Base-by-base conservation (phyloP, 2,113 vertebrate genomes). In the Odocoileus hemionus region DNA sequence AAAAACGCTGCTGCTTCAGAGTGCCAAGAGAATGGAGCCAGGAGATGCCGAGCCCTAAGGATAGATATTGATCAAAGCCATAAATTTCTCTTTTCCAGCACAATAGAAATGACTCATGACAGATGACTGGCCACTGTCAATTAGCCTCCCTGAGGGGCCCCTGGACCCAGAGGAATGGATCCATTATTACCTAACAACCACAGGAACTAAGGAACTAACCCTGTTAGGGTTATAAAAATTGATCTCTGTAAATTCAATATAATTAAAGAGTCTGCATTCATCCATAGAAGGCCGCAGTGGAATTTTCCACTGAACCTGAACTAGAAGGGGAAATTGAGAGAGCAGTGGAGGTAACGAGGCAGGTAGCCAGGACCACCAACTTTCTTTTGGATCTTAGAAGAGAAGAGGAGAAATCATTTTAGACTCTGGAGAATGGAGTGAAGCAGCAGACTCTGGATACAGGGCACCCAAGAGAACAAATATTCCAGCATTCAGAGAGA, bases 231-330 rank as follows among this genome's bases (percentile, higher is more conserved):
- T 64, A 78, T 90, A 82, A 88, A 95, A 83, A 95, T 52, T 39
- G 86, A 88, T 94, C 87, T 94, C 93, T 93, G 91, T 45, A 78
- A 93, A 91, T 36, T 80, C 43, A 83, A 60, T 91, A 19, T 60
- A 87, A 97, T 96, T 88, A 97, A 74, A 84, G 76, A 78, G 43
- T 47, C 50, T 78, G 52, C 82, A 54, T 55, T 91, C 83, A 28
- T 82, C 91, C 57, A 26, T 9, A 36, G 58, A 80, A 97, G 82
- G 36, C 85, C 16, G 3, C 95, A 70, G 96, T 89, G 96, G 96
- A 95, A 98, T 97, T 95, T 97, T 93, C 97, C 95, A 93, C 82
- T 36, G 54, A 91, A 88, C 25, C 58, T 86, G 50, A 94, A 76
- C 47, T 55, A 26, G 54, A 78, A 70, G 12, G 86, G 60, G 93